Base-by-base conservation (phyloP, 1,140 invertebrate species). In the Grapholita molesta region DNA sequence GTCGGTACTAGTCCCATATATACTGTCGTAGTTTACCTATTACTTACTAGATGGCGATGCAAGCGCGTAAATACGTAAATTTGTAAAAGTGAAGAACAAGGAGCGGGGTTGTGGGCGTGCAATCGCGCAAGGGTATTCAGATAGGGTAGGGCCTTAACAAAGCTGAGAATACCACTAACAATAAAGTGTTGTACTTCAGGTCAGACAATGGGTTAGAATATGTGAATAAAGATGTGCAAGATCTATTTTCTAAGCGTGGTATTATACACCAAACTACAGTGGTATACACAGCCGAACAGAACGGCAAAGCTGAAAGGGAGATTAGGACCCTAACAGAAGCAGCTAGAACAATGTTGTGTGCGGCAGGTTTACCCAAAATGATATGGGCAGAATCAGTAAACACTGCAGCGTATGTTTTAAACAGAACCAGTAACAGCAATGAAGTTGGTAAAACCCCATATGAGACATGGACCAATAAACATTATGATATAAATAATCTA, bases 211-310 rank as follows among this genome's bases (percentile, higher is more conserved):
- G 89, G 5, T 35, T 73, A 25, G 90, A 92, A 53, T 89, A 86
- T 64, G 18, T 83, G 0, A 92, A 91, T 64, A 68, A 79, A 53
- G 73, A 83, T 6, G 42, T 90, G 0, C 68, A 76, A 38, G 32
- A 82, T 9, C 4, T 85, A 5, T 73, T 80, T 24, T 6, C 72
- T n/a, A 65, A 64, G 48, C 35, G 69, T 18, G 82, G 83, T 8
- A 85, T 92, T 12, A 70, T 21, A 5, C 85, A 92, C 70, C 79
- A 88, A 74, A 79, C 52, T 18, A 83, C 78, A 9, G 75, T 82
- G 6, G 68, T 82, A 4, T 93, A 92, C 70, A 90, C 83, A 6
- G 86, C 91, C 1, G 72, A 94, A 72, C 84, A 92, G 74, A 94
- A 93, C 76, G 90, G 90, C 2, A 72, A 74, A 32, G 79, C 83